phyloP scores from a whole-genome alignment of 2,888 invertebrate genomes.

The Drosophila cracens region DNA sequence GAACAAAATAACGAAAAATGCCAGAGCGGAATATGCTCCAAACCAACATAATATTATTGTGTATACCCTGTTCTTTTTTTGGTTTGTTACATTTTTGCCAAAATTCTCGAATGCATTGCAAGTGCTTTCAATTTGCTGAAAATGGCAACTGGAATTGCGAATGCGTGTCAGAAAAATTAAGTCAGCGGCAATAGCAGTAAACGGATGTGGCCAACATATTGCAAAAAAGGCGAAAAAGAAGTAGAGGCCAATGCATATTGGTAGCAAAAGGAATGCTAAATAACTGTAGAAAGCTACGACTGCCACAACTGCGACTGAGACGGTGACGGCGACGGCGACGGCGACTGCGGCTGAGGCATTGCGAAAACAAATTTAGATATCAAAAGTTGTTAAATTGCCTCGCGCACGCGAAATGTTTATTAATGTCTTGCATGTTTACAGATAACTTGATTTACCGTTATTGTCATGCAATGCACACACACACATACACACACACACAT shows the following conservation, averaged over 20 bases:
- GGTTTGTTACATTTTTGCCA: background rate
- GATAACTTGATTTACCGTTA: conserved; percentile 83
- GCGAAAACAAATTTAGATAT: conserved; percentile 80
- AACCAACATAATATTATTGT: background rate
- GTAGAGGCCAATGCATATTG: conserved; percentile 9
- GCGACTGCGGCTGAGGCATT: conserved; percentile 41
- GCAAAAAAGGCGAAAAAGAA: conserved; percentile 19
- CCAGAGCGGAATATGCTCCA: background rate
- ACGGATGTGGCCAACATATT: conserved; percentile 52
- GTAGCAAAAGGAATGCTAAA: conserved; percentile 36
- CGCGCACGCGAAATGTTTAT: conserved; percentile 84
- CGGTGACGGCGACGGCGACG: conserved; percentile 12
- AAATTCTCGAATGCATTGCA: conserved; percentile 6
- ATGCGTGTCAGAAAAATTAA: conserved; percentile 32
- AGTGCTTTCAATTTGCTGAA: conserved; percentile 17
- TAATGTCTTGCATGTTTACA: conserved; percentile 82
- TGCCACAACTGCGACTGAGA: conserved; percentile 10
- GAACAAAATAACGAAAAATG: background rate
- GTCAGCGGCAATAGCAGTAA: conserved; percentile 31
- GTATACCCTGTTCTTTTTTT: background rate
- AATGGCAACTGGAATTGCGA: conserved; percentile 32
- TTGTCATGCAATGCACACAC: conserved; percentile 77
- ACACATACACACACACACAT: conserved; percentile 26
- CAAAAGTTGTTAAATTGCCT: conserved; percentile 84
- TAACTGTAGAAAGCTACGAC: conserved; percentile 24